Conservation (phyloP, 2,797 vertebrate genomes). For the Enteromius thamalakanensis region DNA sequence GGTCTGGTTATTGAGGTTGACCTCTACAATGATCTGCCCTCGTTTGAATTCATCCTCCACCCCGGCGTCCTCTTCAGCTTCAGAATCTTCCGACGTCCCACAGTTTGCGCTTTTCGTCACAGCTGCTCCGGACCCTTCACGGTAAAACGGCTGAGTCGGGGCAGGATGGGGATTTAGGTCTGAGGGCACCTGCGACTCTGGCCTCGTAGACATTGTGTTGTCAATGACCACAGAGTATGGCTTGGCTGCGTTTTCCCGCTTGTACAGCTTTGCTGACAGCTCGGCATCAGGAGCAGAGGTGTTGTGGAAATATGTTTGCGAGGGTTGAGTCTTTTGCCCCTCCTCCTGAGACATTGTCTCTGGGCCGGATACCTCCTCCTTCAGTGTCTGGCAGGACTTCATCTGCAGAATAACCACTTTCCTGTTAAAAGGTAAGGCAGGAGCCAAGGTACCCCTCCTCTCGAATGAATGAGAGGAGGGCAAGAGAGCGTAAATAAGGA, state of each 20-base stretch:
- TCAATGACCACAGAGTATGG: slow-evolving; percentile 91
- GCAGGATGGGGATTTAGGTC: slow-evolving; percentile 42
- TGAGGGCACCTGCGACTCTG: slow-evolving; percentile 66
- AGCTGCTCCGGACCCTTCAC: slow-evolving; percentile 67
- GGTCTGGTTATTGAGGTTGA: slow-evolving; percentile 99
- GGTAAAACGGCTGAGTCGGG: slow-evolving; percentile 76
- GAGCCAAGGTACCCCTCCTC: slow-evolving; percentile 76
- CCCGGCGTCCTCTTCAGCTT: slow-evolving; percentile 73
- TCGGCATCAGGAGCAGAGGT: slow-evolving; percentile 84
- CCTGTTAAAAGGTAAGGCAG: slow-evolving; percentile 61
- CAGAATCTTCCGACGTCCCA: slow-evolving; percentile 81
- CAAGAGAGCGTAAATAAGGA: slow-evolving; percentile 61
- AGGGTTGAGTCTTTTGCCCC: slow-evolving; percentile 78
- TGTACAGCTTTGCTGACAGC: slow-evolving; percentile 90
- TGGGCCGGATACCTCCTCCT: slow-evolving; percentile 81
- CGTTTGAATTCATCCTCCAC: slow-evolving; percentile 91
- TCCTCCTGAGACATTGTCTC: slow-evolving; percentile 94
- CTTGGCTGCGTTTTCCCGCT: slow-evolving; percentile 86
- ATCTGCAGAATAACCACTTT: slow-evolving; percentile 51
- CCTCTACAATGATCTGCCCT: slow-evolving; percentile 98
- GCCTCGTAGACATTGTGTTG: slow-evolving; percentile 85
- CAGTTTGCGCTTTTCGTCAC: slow-evolving; percentile 67
- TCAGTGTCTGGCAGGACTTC: slow-evolving; percentile 85
- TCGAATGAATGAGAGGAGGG: slow-evolving; percentile 43
- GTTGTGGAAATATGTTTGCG: slow-evolving; percentile 86